phyloP scores from a whole-genome alignment of 2,888 invertebrate genomes.

The Luperina nickerlii region DNA sequence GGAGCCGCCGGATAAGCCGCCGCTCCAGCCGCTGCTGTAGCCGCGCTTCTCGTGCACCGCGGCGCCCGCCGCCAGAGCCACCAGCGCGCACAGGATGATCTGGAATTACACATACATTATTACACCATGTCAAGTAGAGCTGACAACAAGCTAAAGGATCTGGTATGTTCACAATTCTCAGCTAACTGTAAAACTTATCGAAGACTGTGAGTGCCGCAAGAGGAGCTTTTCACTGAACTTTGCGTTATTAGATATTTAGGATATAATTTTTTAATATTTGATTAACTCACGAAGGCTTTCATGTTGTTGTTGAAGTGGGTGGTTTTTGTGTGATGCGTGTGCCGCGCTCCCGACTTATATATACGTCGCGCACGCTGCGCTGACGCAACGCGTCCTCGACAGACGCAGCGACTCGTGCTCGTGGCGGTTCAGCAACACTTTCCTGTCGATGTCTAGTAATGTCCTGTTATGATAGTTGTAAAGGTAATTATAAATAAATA shows the following conservation, averaged over 20 bases:
- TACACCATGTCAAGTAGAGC: not conserved
- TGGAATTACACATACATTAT: constrained; percentile 31
- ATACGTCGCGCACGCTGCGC: constrained; percentile 22
- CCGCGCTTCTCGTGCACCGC: constrained; percentile 60
- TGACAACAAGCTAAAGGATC: not conserved
- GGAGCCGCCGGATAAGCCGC: constrained; percentile 30
- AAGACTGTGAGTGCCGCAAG: not conserved
- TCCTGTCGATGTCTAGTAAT: not conserved
- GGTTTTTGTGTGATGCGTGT: constrained; percentile 31
- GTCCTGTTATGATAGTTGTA: too few relatives aligned
- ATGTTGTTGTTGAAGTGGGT: constrained; percentile 52
- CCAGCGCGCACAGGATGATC: constrained; percentile 49
- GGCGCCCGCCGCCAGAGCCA: constrained; percentile 46
- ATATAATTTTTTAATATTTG: not conserved
- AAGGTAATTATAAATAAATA: too few relatives aligned
- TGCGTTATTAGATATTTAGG: not conserved
- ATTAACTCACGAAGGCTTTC: constrained; percentile 62
- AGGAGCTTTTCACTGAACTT: not conserved
- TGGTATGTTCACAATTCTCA: not conserved
- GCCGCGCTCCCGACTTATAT: constrained; percentile 30
- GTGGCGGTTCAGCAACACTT: not conserved
- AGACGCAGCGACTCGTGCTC: not conserved
- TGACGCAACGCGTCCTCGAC: constrained; percentile 48
- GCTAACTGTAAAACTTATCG: not conserved
- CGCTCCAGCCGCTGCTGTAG: constrained; percentile 43